These are phyloP conservation scores for Fragum whitleyi DNA, from an alignment of 2,888 invertebrate species.

Conservation along the genomic window DNA sequence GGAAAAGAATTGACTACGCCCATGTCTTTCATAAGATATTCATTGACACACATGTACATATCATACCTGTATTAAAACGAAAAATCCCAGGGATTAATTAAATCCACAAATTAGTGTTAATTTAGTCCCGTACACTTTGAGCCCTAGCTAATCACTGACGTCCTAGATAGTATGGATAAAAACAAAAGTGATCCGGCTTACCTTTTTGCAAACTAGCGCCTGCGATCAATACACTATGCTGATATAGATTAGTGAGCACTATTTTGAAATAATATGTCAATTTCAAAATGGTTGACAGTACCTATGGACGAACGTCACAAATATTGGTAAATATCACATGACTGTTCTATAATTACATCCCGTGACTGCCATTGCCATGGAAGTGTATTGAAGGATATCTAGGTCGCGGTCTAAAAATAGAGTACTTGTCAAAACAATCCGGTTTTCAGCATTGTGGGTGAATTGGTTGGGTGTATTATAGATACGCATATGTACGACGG, in stretches of 20 bases:
- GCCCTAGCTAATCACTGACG: not conserved
- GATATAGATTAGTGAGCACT: not conserved
- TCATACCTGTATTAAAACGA: not conserved
- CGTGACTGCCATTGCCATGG: constrained; percentile 37
- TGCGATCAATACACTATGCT: not conserved
- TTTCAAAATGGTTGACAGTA: constrained; percentile 41
- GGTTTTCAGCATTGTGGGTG: constrained; percentile 1
- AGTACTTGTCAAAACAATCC: constrained; percentile 1
- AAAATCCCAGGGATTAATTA: not conserved
- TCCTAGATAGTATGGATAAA: not conserved
- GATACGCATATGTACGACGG: no score
- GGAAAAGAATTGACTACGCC: no score
- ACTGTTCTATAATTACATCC: constrained; percentile 19
- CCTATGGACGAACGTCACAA: constrained; percentile 18
- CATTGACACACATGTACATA: not conserved
- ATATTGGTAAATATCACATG: constrained; percentile 42
- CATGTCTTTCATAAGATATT: no score
- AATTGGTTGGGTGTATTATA: not conserved
- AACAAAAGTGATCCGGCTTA: constrained; percentile 18
- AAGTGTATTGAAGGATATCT: constrained; percentile 9
- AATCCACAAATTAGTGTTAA: not conserved
- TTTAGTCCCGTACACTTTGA: not conserved
- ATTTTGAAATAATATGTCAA: constrained; percentile 26
- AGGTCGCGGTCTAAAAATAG: constrained; percentile 22
- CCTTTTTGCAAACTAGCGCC: not conserved